Evolutionary conservation across 2,797 vertebrate genomes (phyloP), one percentile per base, ranked within the genome.

Genomic region (Poeciliopsis gracilis): DNA sequence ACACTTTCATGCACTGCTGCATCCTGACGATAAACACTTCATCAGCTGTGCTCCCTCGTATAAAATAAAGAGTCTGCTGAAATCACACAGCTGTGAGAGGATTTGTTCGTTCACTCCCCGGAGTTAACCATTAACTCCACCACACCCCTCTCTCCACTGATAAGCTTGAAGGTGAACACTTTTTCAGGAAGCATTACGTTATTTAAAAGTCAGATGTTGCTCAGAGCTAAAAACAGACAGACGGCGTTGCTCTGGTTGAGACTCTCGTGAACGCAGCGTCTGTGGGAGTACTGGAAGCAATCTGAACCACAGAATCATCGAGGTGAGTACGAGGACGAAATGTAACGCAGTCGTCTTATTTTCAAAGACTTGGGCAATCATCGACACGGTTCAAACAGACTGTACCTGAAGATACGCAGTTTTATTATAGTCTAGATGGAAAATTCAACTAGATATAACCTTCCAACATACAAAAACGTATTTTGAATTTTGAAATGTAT

Each of bases 1-100:
- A 67, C 63, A 70, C 87, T 86, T 61, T 79, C 45, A 63, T 76
- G 63, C 86, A 82, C 83, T 80, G 78, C 84, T 86, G 9, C 91
- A 84, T 76, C 80, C 82, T 43, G 75, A 86, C 83, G n/a, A 80
- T 75, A 78, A 86, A 90, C 84, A 87, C 83, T 77, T 89, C 77
- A 86, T 82, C 90, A 86, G 89, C 86, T 85, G 81, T 77, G 61
- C 83, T 90, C 41, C 88, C 89, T 89, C 89, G 72, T 87, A 75
- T 83, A 25, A 69, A 93, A 93, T 93, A 92, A 93, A 91, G 88
- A 87, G 88, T 87, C 76, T 83, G 86, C 91, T 93, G 88, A 82
- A 88, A 77, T 72, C 63, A 73, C 41, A 1, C 7, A 5, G 12
- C 28, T 0, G 41, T 76, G 55, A 25, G 81, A 72, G 82, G 63